Percentiles rank a stretch among this genome's conserved stretches.
Conservation (phyloP, 1,140 invertebrate genomes). For the Batillaria attramentaria region DNA sequence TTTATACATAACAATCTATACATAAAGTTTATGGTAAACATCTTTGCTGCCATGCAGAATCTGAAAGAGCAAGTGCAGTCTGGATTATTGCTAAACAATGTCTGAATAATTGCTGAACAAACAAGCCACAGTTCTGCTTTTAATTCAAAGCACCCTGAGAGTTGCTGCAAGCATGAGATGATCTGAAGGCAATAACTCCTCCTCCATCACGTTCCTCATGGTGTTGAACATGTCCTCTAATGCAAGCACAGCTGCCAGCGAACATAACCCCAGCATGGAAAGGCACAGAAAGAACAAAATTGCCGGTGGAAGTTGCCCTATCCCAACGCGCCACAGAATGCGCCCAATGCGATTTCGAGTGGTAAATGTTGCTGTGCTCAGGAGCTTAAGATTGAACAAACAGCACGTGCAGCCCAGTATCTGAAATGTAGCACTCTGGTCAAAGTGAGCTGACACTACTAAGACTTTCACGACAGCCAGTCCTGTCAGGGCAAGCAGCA, state of each 20-base stretch:
- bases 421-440: constrained; percentile 39
- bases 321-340: constrained; percentile 40
- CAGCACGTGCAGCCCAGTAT: constrained; percentile 56
- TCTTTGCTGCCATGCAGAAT: no score
- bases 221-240: constrained; percentile 43
- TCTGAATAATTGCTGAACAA: no score
- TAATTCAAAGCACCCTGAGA: no score
- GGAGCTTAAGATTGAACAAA: constrained; percentile 52
- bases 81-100: no score
- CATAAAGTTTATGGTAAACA: no score
- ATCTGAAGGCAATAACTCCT: constrained; percentile 62
- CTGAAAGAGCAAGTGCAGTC: no score
- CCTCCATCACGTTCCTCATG: constrained; percentile 50
- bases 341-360: constrained; percentile 32
- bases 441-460: constrained; percentile 42
- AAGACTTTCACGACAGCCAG: constrained; percentile 49
- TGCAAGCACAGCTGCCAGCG: constrained; percentile 7
- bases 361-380: neutral
- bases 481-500: constrained; percentile 52
- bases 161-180: constrained; percentile 54
- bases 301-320: constrained; percentile 50
- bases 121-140: no score
- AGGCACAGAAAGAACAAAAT: constrained; percentile 40
- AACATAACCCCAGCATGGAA: constrained; percentile 30
- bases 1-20: no score